phyloP scores from a whole-genome alignment of 2,113 vertebrate species.

The Carassius auratus region DNA sequence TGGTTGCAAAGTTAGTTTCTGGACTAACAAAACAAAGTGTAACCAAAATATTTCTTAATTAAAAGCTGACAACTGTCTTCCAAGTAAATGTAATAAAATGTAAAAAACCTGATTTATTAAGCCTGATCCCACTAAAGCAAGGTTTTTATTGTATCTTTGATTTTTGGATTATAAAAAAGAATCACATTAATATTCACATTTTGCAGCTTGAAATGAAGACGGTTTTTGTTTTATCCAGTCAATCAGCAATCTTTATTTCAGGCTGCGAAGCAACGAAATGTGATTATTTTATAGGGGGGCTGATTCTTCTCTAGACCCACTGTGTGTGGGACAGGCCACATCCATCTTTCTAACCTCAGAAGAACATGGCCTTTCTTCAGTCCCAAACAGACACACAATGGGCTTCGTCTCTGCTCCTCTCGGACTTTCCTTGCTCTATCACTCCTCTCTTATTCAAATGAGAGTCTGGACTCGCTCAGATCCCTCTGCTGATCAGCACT shows the following conservation, averaged over 20 bases:
- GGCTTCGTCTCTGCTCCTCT: background rate
- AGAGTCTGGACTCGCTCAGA: conserved; percentile 9
- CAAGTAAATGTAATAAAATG: background rate
- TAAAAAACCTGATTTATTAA: background rate
- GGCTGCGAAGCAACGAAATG: too few species aligned
- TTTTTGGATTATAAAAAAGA: too few species aligned
- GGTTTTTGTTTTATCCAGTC: too few species aligned
- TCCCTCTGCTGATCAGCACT: conserved; percentile 68
- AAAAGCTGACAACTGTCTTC: background rate
- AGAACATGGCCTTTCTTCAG: background rate
- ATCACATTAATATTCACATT: too few species aligned
- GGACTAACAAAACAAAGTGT: background rate
- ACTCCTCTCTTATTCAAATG: conserved; percentile 42
- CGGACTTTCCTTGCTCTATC: conserved; percentile 8
- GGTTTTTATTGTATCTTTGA: too few species aligned
- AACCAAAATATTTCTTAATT: background rate
- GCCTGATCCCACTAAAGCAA: background rate
- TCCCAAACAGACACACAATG: conserved; percentile 5
- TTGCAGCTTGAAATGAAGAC: too few species aligned
- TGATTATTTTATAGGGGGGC: too few species aligned
- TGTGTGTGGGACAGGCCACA: background rate
- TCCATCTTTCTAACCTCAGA: background rate
- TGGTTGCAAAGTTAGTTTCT: background rate
- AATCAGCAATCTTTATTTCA: too few species aligned
- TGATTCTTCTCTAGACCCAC: too few species aligned